Percentiles rank a stretch among this genome's conserved stretches.
Evolutionary conservation across 1,140 invertebrate species (phyloP).

Genomic region (Ectropis grisescens): DNA sequence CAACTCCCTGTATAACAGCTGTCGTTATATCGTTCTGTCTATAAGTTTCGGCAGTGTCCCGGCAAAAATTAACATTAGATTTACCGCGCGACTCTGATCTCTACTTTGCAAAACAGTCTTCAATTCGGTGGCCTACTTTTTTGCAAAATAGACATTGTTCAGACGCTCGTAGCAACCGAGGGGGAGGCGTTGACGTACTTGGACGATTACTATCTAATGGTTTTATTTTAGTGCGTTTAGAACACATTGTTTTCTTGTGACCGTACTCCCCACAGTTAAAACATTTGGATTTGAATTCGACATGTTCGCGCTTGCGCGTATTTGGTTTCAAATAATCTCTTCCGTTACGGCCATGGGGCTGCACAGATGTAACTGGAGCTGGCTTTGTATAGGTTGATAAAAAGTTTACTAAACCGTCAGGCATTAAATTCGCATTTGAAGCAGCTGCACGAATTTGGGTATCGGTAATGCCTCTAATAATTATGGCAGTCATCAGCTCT

Average conservation of each 20-base stretch:
- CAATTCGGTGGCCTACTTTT: constrained; percentile 12
- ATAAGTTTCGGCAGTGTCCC: neutral
- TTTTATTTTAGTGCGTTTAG: neutral
- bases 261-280: neutral
- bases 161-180: too few relatives aligned
- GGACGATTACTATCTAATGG: neutral
- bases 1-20: constrained; percentile 10
- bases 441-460: constrained; percentile 1
- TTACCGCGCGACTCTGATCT: constrained; percentile 7
- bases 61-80: constrained; percentile 11
- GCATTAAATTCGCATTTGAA: neutral
- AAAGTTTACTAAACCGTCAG: neutral
- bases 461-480: constrained; percentile 2
- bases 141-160: constrained; percentile 13
- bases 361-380: neutral
- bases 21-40: constrained; percentile 5
- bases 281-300: neutral
- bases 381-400: constrained; percentile 2
- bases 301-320: neutral
- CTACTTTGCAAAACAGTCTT: constrained; percentile 14
- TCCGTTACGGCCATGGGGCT: neutral
- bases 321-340: too few relatives aligned
- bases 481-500: neutral
- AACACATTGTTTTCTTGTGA: neutral
- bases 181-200: too few relatives aligned